These are phyloP conservation scores for Mustela nigripes DNA, from an alignment of 2,113 vertebrate species.

Conservation along the genomic window DNA sequence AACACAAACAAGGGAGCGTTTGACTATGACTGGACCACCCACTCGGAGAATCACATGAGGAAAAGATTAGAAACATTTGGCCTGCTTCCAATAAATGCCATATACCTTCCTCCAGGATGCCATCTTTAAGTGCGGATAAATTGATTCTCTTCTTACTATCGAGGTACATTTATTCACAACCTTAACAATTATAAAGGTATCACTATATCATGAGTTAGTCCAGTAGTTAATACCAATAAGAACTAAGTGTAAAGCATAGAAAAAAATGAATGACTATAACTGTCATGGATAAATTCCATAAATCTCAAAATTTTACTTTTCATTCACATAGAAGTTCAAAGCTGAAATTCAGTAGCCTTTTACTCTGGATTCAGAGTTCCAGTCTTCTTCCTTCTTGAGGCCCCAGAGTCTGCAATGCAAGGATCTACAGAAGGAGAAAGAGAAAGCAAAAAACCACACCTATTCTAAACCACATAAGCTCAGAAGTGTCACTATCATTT, in stretches of 20 bases:
- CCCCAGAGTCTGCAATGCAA: not conserved
- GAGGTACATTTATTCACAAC: not conserved
- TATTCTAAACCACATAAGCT: not conserved
- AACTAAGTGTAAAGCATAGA: not conserved
- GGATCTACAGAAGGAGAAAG: not conserved
- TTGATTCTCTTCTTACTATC: no score
- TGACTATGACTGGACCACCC: fast-evolving
- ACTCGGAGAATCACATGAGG: not conserved
- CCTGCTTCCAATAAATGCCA: not conserved
- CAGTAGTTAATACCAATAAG: not conserved
- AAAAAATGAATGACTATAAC: not conserved
- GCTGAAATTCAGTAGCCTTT: not conserved
- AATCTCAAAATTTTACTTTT: not conserved
- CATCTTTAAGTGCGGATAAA: not conserved
- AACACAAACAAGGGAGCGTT: no score
- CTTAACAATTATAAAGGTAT: not conserved
- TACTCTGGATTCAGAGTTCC: not conserved
- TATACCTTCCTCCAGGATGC: not conserved
- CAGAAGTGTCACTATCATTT: not conserved
- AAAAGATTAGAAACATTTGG: not conserved
- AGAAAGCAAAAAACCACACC: not conserved
- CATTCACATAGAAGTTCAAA: not conserved
- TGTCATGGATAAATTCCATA: not conserved
- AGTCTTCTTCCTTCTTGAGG: not conserved
- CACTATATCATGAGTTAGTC: not conserved